Evolutionary conservation across 1,140 invertebrate species (phyloP).

Genomic region (Piezodorus guildinii): DNA sequence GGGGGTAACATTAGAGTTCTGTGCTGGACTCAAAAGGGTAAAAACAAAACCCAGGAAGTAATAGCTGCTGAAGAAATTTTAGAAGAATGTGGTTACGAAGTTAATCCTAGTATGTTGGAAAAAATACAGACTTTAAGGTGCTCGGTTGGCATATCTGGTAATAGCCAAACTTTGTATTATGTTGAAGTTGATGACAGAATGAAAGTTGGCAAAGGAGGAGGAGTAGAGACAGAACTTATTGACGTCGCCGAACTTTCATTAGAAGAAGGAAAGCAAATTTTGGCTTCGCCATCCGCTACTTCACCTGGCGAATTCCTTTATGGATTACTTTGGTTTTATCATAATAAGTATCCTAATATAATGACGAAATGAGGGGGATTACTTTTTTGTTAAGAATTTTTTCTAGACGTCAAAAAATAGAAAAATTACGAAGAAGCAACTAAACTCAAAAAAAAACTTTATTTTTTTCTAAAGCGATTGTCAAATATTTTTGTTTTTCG

Average conservation of each 20-base stretch:
- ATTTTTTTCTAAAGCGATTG: too few species aligned
- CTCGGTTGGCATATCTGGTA: conserved; percentile 54
- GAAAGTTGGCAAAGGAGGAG: conserved; percentile 61
- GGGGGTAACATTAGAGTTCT: conserved; percentile 82
- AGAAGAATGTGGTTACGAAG: conserved; percentile 92
- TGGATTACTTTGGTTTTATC: conserved; percentile 74
- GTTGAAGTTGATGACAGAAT: conserved; percentile 85
- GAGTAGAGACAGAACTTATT: conserved; percentile 72
- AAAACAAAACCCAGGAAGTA: conserved; percentile 57
- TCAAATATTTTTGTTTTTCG: too few species aligned
- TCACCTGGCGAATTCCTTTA: conserved; percentile 72
- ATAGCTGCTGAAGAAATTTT: conserved; percentile 79
- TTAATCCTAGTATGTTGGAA: conserved; percentile 54
- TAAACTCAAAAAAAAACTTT: too few species aligned
- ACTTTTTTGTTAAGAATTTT: too few species aligned
- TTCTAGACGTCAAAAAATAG: too few species aligned
- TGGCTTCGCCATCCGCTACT: conserved; percentile 51
- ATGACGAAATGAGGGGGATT: too few species aligned
- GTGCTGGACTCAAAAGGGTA: conserved; percentile 92
- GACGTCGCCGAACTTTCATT: conserved; percentile 79
- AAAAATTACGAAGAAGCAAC: too few species aligned
- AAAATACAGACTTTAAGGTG: conserved; percentile 66
- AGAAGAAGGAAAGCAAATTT: conserved; percentile 53
- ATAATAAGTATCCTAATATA: conserved; percentile 42
- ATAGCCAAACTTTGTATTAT: conserved; percentile 73